Conservation (phyloP, 2,113 vertebrate species). For the Pterophyllum scalare region DNA sequence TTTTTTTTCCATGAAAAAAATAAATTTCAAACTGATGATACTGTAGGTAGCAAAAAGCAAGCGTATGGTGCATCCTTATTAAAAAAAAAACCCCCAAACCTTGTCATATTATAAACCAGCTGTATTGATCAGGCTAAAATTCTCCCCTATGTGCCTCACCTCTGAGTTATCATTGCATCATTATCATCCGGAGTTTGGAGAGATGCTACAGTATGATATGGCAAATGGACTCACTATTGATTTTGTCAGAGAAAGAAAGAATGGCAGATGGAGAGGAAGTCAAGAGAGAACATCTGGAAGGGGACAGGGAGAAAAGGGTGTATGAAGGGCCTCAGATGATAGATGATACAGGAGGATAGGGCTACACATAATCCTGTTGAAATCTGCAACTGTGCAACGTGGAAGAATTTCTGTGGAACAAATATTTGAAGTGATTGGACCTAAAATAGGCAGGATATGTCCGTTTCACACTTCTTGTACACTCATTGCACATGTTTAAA, state of each 20-base stretch:
- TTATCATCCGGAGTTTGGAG: conserved; percentile 80
- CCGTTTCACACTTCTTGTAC: background rate
- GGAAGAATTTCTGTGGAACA: background rate
- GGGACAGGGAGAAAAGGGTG: conserved; percentile 54
- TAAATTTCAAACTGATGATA: background rate
- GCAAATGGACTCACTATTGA: conserved; percentile 84
- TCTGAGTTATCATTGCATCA: conserved; percentile 83
- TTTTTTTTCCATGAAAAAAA: background rate
- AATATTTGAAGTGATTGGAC: conserved; percentile 8
- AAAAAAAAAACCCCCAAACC: conserved; percentile 17
- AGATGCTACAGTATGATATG: conserved; percentile 77
- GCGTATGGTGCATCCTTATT: conserved; percentile 22
- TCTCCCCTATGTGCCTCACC: conserved; percentile 69
- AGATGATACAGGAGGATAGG: conserved; percentile 57
- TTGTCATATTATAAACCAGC: conserved; percentile 66
- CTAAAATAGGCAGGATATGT: background rate
- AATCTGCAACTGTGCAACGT: conserved; percentile 8
- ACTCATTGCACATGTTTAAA: background rate
- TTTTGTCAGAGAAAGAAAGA: conserved; percentile 70
- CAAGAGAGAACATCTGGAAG: conserved; percentile 73
- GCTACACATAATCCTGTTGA: conserved; percentile 25
- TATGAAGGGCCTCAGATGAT: conserved; percentile 57
- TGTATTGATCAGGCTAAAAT: conserved; percentile 80
- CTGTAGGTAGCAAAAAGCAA: background rate
- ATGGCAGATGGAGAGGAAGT: conserved; percentile 74